Evolutionary conservation across 2,888 invertebrate species (phyloP).

Genomic region (Boloria selene): DNA sequence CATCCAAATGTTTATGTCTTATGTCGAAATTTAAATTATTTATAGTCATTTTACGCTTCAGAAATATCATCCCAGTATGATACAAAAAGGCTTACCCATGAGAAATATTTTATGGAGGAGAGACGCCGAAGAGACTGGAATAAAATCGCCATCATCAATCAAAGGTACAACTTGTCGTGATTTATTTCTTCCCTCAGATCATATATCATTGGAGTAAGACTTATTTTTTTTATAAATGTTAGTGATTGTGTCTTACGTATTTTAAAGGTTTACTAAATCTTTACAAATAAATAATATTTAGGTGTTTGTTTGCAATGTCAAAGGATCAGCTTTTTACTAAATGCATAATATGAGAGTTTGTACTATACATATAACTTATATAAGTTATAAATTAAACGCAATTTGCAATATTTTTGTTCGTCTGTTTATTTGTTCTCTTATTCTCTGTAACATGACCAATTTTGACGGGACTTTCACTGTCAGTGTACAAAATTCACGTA

Average conservation of each 20-base stretch:
- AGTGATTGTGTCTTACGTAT: conserved; percentile 1
- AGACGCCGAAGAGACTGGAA: conserved; percentile 14
- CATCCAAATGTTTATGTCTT: no score
- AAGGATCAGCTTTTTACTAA: no score
- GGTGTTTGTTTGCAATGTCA: no score
- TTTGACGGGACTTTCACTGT: no score
- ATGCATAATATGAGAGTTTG: no score
- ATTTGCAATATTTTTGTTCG: no score
- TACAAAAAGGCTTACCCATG: not conserved
- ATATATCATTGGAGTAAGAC: conserved; percentile 18
- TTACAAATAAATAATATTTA: not conserved
- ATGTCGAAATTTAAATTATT: no score
- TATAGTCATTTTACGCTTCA: not conserved
- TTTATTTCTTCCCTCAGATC: conserved; percentile 29
- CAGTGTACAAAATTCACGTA: no score
- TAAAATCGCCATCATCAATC: conserved; percentile 31
- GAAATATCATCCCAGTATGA: not conserved
- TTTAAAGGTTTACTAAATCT: not conserved
- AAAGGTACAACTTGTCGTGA: conserved; percentile 31
- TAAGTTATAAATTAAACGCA: no score
- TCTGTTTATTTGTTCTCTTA: no score
- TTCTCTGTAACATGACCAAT: no score
- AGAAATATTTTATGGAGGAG: conserved; percentile 12
- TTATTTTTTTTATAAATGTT: conserved; percentile 3
- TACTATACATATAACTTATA: no score